Conservation (phyloP, 2,113 vertebrate species). For the Poicephalus gulielmi region DNA sequence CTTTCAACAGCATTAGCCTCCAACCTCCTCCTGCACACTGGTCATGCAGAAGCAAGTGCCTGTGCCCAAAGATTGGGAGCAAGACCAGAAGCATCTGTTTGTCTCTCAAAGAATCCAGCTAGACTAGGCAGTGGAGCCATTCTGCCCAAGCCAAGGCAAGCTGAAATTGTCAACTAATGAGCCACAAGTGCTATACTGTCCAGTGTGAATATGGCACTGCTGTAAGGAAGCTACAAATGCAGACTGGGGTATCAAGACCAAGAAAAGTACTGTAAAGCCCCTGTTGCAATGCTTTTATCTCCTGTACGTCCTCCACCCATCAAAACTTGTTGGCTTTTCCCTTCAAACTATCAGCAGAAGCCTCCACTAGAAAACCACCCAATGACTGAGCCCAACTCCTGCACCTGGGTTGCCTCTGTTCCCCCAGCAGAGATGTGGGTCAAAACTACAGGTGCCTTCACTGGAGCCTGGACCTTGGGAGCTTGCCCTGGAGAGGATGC, state of each 20-base stretch:
- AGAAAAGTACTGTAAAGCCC: neutral
- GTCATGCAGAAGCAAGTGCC: neutral
- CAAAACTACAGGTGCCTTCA: neutral
- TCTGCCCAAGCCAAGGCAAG: neutral
- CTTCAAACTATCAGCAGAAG: neutral
- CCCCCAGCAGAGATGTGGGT: neutral
- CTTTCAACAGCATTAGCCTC: neutral
- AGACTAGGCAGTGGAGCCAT: neutral
- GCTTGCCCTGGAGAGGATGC: neutral
- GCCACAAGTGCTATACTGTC: neutral
- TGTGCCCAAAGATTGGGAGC: neutral
- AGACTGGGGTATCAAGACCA: neutral
- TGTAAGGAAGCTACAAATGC: neutral
- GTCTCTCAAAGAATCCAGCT: neutral
- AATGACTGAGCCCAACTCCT: neutral
- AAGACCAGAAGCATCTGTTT: neutral
- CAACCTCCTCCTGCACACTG: neutral
- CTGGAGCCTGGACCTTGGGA: neutral
- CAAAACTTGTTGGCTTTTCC: neutral
- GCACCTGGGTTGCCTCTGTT: neutral
- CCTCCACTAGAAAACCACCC: neutral
- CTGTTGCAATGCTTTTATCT: neutral
- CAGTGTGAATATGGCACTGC: neutral
- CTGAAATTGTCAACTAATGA: neutral
- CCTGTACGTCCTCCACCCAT: fast-evolving